A percentile compares a stretch with the other conserved stretches of the same genome.
phyloP scores from a whole-genome alignment of 2,888 invertebrate genomes.

The Coelogynopora nodosa region DNA sequence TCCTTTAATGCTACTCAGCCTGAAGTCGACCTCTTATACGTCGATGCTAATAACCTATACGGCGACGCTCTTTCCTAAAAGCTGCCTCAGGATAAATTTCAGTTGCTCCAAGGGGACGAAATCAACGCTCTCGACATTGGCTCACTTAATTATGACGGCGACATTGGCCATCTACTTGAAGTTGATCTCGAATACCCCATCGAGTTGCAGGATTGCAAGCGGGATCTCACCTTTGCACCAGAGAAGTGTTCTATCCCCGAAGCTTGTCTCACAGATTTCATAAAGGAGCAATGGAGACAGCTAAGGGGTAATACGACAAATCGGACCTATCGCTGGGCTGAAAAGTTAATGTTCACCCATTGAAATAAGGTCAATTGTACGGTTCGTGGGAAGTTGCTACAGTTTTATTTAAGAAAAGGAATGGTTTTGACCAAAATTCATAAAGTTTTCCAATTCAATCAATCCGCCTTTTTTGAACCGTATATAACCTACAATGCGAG shows the following conservation, averaged over 20 bases:
- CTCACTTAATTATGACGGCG: no score
- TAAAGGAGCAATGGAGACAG: not conserved
- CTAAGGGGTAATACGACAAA: not conserved
- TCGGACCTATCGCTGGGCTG: not conserved
- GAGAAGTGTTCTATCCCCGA: not conserved
- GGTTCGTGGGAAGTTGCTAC: not conserved
- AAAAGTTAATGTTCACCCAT: not conserved
- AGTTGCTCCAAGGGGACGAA: no score
- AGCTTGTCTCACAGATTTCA: not conserved
- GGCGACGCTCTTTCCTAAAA: no score
- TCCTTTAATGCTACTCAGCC: no score
- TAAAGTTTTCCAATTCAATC: no score
- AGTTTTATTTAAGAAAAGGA: no score
- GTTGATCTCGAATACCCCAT: not conserved
- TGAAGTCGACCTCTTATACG: no score
- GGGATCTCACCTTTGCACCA: not conserved
- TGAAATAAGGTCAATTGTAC: not conserved
- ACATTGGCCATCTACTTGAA: not conserved
- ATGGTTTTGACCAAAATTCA: no score
- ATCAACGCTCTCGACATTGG: no score
- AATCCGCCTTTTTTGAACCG: not conserved
- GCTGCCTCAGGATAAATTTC: no score
- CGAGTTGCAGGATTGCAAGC: not conserved
- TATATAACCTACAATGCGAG: not conserved
- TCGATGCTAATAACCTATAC: no score